These are phyloP conservation scores for Pemphredon lugubris DNA, from an alignment of 2,888 invertebrate genomes.

Conservation along the genomic window DNA sequence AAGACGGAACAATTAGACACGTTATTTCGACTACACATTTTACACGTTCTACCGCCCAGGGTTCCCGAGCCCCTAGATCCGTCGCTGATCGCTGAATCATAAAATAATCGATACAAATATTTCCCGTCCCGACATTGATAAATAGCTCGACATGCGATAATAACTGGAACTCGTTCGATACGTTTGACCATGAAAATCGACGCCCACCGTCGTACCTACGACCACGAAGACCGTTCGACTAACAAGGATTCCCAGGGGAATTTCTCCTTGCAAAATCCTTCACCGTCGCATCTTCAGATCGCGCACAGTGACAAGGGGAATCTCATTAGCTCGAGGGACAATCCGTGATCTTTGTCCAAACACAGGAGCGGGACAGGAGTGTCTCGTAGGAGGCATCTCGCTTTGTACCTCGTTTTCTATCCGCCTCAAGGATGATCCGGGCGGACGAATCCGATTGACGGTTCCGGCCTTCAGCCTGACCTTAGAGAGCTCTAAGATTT, in stretches of 20 bases:
- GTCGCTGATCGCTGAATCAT: too few relatives aligned
- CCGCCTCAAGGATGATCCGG: constrained; percentile 55
- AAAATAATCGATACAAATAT: too few relatives aligned
- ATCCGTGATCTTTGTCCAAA: constrained; percentile 67
- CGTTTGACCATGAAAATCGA: too few relatives aligned
- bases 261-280: constrained; percentile 58
- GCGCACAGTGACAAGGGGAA: constrained; percentile 62
- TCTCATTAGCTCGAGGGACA: constrained; percentile 63
- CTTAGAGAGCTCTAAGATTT: constrained; percentile 33
- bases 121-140: too few relatives aligned
- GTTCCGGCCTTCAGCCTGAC: constrained; percentile 54
- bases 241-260: constrained; percentile 61
- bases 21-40: too few relatives aligned
- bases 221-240: constrained; percentile 26
- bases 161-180: too few relatives aligned
- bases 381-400: constrained; percentile 39
- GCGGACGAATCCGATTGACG: constrained; percentile 63
- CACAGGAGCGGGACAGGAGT: constrained; percentile 46
- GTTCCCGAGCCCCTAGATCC: too few relatives aligned
- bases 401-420: constrained; percentile 46
- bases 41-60: too few relatives aligned
- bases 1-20: too few relatives aligned
- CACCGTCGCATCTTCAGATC: constrained; percentile 53
- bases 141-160: too few relatives aligned
- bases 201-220: too few relatives aligned